A percentile compares a stretch with the other conserved stretches of the same genome.
Conservation (phyloP, 2,888 invertebrate genomes). For the Thecocarcelia acutangulata region DNA sequence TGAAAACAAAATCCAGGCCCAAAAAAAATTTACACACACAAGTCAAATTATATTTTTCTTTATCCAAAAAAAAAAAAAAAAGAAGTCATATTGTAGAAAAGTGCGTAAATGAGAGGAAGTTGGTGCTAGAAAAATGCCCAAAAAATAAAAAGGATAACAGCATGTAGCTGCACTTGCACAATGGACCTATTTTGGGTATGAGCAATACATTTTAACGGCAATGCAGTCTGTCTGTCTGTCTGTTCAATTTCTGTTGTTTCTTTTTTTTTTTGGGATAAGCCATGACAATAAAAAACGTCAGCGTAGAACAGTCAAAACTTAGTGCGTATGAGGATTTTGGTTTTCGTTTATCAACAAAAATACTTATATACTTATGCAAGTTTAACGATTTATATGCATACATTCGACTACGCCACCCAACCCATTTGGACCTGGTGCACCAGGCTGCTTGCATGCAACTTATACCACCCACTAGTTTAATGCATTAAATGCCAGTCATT, state of each 20-base stretch:
- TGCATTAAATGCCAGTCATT: slow-evolving; percentile 10
- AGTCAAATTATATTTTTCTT: slow-evolving; percentile 33
- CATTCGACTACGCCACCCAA: slow-evolving; percentile 10
- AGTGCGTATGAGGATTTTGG: slow-evolving; percentile 58
- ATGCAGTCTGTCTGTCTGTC: neutral
- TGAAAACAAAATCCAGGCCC: slow-evolving; percentile 29
- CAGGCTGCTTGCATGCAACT: neutral
- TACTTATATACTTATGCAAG: slow-evolving; percentile 15
- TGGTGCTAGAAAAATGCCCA: slow-evolving; percentile 46
- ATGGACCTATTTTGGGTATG: neutral
- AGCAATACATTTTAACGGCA: slow-evolving; percentile 24
- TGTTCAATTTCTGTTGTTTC: neutral
- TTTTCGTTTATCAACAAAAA: slow-evolving; percentile 1
- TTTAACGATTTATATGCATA: neutral
- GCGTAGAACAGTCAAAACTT: slow-evolving; percentile 35
- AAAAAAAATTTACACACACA: slow-evolving; percentile 32
- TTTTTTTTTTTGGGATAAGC: slow-evolving; percentile 1
- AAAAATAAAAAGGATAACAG: slow-evolving; percentile 12
- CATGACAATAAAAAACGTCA: slow-evolving; percentile 26
- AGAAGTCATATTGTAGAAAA: slow-evolving; percentile 20
- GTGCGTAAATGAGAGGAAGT: slow-evolving; percentile 64
- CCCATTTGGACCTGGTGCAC: neutral
- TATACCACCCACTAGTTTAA: slow-evolving; percentile 47
- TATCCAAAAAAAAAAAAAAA: slow-evolving; percentile 2
- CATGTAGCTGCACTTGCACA: slow-evolving; percentile 1